These are phyloP conservation scores for Trogon surrucura DNA, from an alignment of 2,113 vertebrate species.

Conservation along the genomic window DNA sequence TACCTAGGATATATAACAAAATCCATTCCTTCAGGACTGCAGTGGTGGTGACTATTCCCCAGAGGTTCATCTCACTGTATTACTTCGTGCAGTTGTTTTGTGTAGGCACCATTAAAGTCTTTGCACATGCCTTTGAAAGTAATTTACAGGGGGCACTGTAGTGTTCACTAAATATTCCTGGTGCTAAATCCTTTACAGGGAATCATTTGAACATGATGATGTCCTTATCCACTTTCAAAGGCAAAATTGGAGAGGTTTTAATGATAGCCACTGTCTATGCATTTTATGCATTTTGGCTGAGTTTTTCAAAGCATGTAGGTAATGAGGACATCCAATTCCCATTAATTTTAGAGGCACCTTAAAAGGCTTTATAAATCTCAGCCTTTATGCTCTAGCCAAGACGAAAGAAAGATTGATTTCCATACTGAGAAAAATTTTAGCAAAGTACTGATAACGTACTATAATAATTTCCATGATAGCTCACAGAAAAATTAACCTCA, in stretches of 20 bases:
- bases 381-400: conserved; percentile 47
- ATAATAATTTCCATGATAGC: conserved; percentile 44
- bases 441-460: conserved; percentile 37
- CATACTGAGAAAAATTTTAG: conserved; percentile 45
- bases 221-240: conserved; percentile 59
- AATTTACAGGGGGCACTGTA: conserved; percentile 7
- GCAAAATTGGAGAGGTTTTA: conserved; percentile 43
- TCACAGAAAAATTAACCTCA: conserved; percentile 60
- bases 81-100: conserved; percentile 28
- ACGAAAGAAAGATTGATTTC: conserved; percentile 59
- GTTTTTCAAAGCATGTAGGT: conserved; percentile 59
- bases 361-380: conserved; percentile 68
- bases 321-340: conserved; percentile 66
- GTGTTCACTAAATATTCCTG: neutral
- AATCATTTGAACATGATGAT: conserved; percentile 45
- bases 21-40: neutral
- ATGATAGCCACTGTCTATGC: conserved; percentile 25
- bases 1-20: neutral
- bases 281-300: conserved; percentile 63
- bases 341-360: conserved; percentile 70
- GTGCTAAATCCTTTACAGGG: conserved; percentile 28
- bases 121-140: conserved; percentile 21
- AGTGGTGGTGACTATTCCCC: neutral
- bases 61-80: neutral
- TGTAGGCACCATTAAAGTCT: neutral